These are phyloP conservation scores for Brachyistius frenatus DNA, from an alignment of 2,113 vertebrate species.

Conservation along the genomic window DNA sequence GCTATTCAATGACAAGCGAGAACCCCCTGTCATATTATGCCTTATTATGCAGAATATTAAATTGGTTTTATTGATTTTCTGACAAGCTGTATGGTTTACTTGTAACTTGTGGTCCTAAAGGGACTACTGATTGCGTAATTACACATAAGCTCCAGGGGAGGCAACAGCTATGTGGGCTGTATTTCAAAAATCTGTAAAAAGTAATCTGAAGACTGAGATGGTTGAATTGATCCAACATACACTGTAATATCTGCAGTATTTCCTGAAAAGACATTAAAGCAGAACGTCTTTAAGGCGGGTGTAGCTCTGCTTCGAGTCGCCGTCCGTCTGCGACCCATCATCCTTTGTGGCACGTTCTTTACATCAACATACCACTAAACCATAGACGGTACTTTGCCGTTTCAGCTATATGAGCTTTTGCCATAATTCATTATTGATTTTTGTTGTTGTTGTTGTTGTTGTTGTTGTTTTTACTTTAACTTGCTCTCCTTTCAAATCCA, in stretches of 20 bases:
- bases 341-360: not conserved
- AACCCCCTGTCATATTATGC: conserved; percentile 52
- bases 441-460: no score
- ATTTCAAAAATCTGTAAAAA: not conserved
- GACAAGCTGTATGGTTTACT: conserved; percentile 54
- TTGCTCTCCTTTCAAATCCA: conserved; percentile 63
- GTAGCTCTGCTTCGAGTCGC: not conserved
- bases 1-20: conserved; percentile 22
- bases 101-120: conserved; percentile 26
- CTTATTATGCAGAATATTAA: conserved; percentile 38
- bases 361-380: conserved; percentile 17
- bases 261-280: not conserved
- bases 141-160: conserved; percentile 1
- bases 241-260: not conserved
- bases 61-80: conserved; percentile 68
- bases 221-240: not conserved
- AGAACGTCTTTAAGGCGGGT: not conserved
- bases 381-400: not conserved
- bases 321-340: not conserved
- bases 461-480: conserved; percentile 10
- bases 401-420: conserved; percentile 32
- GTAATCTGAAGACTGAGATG: conserved; percentile 1
- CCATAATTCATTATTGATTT: conserved; percentile 74
- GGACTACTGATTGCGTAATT: conserved; percentile 44
- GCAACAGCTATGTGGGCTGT: not conserved